These are phyloP conservation scores for Orthosia gracilis DNA, from an alignment of 2,888 invertebrate species.

Conservation along the genomic window DNA sequence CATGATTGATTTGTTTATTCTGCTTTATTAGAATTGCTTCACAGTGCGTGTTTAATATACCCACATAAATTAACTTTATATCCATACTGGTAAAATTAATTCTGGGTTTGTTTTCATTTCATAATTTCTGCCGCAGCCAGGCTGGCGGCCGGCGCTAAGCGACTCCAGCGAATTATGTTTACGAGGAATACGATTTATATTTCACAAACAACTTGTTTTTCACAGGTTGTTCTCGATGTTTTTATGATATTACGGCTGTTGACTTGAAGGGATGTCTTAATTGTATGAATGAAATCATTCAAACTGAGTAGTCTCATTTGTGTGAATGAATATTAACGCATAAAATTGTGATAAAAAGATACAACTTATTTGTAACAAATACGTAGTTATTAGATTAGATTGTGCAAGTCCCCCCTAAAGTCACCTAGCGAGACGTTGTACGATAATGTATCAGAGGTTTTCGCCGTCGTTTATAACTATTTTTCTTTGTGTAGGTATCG, in stretches of 20 bases:
- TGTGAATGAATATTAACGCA: no score
- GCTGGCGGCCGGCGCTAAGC: background rate
- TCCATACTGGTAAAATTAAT: background rate
- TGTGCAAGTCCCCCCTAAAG: no score
- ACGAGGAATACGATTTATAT: background rate
- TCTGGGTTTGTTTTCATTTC: conserved; percentile 2
- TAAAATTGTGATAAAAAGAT: no score
- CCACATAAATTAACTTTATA: background rate
- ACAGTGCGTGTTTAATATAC: background rate
- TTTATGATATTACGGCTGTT: background rate
- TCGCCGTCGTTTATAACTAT: no score
- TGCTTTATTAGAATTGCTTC: background rate
- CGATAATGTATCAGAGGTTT: no score
- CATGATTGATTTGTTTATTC: background rate
- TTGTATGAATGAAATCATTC: background rate
- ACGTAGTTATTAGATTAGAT: no score
- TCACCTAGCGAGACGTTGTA: no score
- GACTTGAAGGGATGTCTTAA: background rate
- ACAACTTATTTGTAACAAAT: no score
- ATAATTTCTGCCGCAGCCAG: background rate
- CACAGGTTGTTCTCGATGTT: background rate
- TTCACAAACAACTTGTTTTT: background rate
- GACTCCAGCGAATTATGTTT: no score
- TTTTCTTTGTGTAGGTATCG: no score
- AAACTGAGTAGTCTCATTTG: background rate